Evolutionary conservation across 2,888 invertebrate species (phyloP).

Genomic region (Eutolmus rufibarbis): DNA sequence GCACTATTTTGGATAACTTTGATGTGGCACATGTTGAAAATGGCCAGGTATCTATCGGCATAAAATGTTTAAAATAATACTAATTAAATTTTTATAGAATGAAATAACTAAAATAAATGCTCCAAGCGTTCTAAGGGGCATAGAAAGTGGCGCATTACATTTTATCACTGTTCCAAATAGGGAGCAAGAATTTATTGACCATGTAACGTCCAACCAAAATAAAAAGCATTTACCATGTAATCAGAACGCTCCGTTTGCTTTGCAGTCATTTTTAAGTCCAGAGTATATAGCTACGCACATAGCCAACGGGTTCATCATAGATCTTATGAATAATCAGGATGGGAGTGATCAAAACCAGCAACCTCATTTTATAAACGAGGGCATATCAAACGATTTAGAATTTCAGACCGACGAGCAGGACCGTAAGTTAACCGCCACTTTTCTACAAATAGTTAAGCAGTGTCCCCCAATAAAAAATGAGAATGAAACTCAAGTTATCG

Average conservation of each 20-base stretch:
- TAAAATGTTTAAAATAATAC: not conserved
- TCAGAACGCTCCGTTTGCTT: not conserved
- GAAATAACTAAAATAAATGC: constrained; percentile 49
- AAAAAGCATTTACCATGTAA: not conserved
- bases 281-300: constrained; percentile 56
- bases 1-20: constrained; percentile 50
- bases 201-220: constrained; percentile 52
- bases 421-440: constrained; percentile 42
- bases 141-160: constrained; percentile 50
- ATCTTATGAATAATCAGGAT: constrained; percentile 55
- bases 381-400: constrained; percentile 38
- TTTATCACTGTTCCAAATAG: constrained; percentile 51
- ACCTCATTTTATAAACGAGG: constrained; percentile 40
- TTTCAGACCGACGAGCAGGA: constrained; percentile 45
- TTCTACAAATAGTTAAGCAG: constrained; percentile 47
- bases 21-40: constrained; percentile 41
- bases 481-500: constrained; percentile 48
- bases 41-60: not conserved
- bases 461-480: constrained; percentile 28
- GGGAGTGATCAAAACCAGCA: constrained; percentile 27
- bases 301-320: constrained; percentile 59
- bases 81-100: constrained; percentile 41
- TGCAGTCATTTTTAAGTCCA: constrained; percentile 58
- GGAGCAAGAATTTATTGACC: constrained; percentile 59
- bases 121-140: constrained; percentile 46